A percentile compares a stretch with the other conserved stretches of the same genome.
phyloP scores from a whole-genome alignment of 2,113 vertebrate genomes.

The Mionectes macconnelli region DNA sequence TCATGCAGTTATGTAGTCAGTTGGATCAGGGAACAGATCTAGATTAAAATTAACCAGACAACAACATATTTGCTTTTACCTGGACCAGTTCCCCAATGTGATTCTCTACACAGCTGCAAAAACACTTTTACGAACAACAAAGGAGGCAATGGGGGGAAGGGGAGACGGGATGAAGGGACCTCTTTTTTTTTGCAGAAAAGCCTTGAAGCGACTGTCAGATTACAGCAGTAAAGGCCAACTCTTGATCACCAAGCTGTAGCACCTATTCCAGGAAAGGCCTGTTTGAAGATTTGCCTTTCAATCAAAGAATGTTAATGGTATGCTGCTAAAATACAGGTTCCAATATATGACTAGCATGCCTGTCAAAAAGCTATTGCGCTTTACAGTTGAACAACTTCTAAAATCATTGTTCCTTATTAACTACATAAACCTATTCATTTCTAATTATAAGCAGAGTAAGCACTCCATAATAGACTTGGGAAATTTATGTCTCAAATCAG shows the following conservation, averaged over 20 bases:
- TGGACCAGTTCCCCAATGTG: conserved; percentile 1
- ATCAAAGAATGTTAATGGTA: background rate
- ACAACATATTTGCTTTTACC: background rate
- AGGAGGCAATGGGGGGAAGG: background rate
- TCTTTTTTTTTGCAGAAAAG: background rate
- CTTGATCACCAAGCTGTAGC: background rate
- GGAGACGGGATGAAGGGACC: background rate
- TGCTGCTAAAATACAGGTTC: background rate
- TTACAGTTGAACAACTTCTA: background rate
- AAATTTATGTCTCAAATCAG: background rate
- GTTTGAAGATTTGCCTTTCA: background rate
- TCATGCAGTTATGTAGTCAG: background rate
- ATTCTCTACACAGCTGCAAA: conserved; percentile 29
- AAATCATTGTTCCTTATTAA: background rate
- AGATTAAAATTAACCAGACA: conserved; percentile 40
- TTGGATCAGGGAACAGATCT: conserved; percentile 25
- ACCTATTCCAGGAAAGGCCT: background rate
- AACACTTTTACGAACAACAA: background rate
- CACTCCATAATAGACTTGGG: background rate
- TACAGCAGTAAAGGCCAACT: background rate
- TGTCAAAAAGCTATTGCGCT: background rate
- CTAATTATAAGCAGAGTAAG: background rate
- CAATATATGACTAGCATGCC: background rate
- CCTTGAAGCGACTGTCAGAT: background rate
- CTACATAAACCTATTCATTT: background rate